Percentiles rank a stretch among this genome's conserved stretches.
These are phyloP conservation scores for Hiodon tergisus DNA, from an alignment of 2,113 vertebrate genomes.

Conservation along the genomic window DNA sequence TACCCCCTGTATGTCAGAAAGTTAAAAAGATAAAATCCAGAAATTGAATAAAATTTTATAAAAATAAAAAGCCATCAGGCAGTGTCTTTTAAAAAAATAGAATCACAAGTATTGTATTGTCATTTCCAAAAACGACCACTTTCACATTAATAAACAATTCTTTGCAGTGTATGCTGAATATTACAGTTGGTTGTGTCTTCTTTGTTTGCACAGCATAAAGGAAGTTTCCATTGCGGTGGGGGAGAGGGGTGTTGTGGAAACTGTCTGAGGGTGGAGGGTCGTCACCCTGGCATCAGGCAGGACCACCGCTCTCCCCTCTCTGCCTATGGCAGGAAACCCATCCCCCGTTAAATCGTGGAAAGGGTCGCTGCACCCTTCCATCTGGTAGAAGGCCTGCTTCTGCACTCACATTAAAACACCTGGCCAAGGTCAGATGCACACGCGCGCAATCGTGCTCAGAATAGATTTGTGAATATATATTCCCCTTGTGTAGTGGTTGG, in stretches of 20 bases:
- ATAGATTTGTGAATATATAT: background rate
- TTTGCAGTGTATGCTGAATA: too few species aligned
- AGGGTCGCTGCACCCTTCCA: conserved; percentile 28
- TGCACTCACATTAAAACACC: conserved; percentile 24
- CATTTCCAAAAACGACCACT: too few species aligned
- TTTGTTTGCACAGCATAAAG: background rate
- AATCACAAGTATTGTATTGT: too few species aligned
- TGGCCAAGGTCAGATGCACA: conserved; percentile 33
- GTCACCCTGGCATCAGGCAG: conserved; percentile 1
- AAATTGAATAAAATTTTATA: too few species aligned
- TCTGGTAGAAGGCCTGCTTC: conserved; percentile 28
- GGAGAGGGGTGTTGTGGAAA: background rate
- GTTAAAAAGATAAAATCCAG: too few species aligned
- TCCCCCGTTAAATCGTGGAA: conserved; percentile 17
- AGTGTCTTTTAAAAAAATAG: too few species aligned
- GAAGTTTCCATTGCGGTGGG: background rate
- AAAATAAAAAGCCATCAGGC: too few species aligned
- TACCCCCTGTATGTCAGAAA: too few species aligned
- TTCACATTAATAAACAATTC: too few species aligned
- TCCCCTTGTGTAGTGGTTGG: too few species aligned
- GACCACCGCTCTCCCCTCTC: conserved; percentile 3
- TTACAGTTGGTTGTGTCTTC: background rate
- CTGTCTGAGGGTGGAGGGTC: background rate
- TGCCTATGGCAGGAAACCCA: conserved; percentile 42
- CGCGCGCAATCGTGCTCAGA: conserved; percentile 22